A percentile compares a stretch with the other conserved stretches of the same genome.
phyloP scores from a whole-genome alignment of 2,888 invertebrate genomes.

The Atethmia centrago region DNA sequence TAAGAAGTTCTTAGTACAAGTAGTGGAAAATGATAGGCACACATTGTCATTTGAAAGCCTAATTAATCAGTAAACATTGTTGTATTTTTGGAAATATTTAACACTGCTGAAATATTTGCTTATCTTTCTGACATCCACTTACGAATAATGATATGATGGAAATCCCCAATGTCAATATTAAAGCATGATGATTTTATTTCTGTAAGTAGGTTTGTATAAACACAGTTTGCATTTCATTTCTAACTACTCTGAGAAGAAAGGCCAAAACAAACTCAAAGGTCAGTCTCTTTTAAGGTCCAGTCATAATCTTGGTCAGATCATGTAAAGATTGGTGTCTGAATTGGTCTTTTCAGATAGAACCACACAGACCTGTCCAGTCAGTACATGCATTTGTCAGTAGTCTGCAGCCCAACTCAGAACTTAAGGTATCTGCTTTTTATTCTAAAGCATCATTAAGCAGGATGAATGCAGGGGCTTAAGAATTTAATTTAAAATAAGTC shows the following conservation, averaged over 20 bases:
- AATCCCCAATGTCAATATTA: slow-evolving; percentile 25
- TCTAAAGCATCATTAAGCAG: neutral
- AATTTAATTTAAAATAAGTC: neutral
- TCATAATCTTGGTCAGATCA: no score
- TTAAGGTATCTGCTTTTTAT: neutral
- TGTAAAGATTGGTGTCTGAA: no score
- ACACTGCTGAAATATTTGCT: slow-evolving; percentile 11
- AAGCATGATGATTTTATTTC: neutral
- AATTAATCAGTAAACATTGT: slow-evolving; percentile 24
- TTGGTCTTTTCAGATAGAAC: no score
- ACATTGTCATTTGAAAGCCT: slow-evolving; percentile 16
- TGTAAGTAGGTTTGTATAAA: no score
- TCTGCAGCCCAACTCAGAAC: no score
- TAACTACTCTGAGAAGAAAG: no score
- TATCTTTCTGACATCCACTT: slow-evolving; percentile 20
- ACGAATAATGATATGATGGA: slow-evolving; percentile 1
- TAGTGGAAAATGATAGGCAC: slow-evolving; percentile 16
- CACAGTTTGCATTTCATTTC: no score
- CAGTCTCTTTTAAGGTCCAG: no score
- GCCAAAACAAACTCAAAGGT: no score
- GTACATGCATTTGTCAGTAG: no score
- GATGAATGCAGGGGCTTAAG: neutral
- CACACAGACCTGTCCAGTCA: no score
- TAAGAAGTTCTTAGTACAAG: slow-evolving; percentile 20
- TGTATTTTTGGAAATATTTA: slow-evolving; percentile 17